phyloP scores from a whole-genome alignment of 1,140 invertebrate genomes.

The Lasioglossum baleicum region DNA sequence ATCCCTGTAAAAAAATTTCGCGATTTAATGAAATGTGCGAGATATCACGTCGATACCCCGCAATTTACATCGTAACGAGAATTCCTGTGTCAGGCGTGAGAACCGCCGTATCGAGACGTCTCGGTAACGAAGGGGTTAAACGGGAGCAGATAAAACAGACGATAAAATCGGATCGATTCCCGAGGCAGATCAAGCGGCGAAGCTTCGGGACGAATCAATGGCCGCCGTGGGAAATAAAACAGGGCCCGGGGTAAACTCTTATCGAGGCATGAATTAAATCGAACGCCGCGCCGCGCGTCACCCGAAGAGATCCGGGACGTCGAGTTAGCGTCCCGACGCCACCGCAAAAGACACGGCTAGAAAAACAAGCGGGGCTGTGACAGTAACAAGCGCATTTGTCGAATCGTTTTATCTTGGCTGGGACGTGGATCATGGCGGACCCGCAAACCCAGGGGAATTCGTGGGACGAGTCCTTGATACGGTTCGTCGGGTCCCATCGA shows the following conservation, averaged over 20 bases:
- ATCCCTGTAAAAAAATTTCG: too few relatives aligned
- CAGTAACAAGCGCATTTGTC: constrained; percentile 32
- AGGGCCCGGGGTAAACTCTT: background rate
- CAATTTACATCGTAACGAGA: too few relatives aligned
- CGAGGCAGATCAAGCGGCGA: background rate
- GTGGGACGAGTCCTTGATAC: constrained; percentile 35
- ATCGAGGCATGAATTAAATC: background rate
- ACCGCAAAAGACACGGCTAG: background rate
- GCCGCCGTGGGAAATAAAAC: background rate
- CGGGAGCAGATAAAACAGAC: too few relatives aligned
- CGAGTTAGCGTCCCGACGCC: too few relatives aligned
- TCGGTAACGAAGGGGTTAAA: too few relatives aligned
- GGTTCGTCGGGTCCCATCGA: constrained; percentile 30
- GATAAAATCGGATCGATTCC: too few relatives aligned
- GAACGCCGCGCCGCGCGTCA: background rate
- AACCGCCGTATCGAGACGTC: too few relatives aligned
- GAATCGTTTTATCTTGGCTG: constrained; percentile 28
- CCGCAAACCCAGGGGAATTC: constrained; percentile 37
- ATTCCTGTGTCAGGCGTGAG: too few relatives aligned
- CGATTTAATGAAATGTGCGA: too few relatives aligned
- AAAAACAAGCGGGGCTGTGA: background rate
- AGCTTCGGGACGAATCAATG: background rate
- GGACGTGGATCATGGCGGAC: constrained; percentile 19
- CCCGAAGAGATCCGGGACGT: background rate
- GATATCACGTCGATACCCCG: too few relatives aligned